Conservation (phyloP, 2,113 vertebrate species). For the Tamias sibiricus region DNA sequence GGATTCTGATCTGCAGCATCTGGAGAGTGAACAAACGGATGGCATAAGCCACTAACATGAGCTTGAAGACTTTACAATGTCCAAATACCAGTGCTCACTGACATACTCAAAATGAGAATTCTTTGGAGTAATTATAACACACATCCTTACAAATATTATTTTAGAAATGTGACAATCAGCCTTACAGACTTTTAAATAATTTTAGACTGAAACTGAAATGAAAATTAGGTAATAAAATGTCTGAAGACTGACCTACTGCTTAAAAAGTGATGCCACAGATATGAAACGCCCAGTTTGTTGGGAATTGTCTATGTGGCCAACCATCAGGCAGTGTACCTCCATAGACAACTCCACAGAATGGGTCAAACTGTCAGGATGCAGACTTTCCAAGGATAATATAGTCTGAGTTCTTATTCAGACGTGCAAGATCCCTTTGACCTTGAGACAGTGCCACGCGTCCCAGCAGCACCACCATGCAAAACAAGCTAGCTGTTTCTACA, state of each 20-base stretch:
- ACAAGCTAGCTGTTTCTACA: background rate
- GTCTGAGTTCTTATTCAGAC: background rate
- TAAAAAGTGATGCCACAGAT: background rate
- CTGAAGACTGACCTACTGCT: background rate
- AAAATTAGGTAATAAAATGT: background rate
- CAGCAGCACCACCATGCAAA: background rate
- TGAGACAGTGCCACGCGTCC: background rate
- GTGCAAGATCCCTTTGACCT: background rate
- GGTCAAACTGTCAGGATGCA: background rate
- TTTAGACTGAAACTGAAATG: background rate
- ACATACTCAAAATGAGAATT: background rate
- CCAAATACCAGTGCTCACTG: accelerated
- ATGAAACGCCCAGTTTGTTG: background rate
- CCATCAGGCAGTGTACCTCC: background rate
- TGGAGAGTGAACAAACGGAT: accelerated
- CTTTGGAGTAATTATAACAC: background rate
- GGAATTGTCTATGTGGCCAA: background rate
- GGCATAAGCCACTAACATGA: too few species aligned
- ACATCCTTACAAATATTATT: background rate
- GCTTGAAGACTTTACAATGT: background rate
- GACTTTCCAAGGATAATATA: background rate
- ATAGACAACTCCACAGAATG: background rate
- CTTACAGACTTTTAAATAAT: background rate
- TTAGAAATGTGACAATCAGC: background rate
- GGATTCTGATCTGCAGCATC: accelerated